A percentile compares a stretch with the other conserved stretches of the same genome.
Conservation (phyloP, 2,888 invertebrate genomes). For the Fissipunctia ypsillon region DNA sequence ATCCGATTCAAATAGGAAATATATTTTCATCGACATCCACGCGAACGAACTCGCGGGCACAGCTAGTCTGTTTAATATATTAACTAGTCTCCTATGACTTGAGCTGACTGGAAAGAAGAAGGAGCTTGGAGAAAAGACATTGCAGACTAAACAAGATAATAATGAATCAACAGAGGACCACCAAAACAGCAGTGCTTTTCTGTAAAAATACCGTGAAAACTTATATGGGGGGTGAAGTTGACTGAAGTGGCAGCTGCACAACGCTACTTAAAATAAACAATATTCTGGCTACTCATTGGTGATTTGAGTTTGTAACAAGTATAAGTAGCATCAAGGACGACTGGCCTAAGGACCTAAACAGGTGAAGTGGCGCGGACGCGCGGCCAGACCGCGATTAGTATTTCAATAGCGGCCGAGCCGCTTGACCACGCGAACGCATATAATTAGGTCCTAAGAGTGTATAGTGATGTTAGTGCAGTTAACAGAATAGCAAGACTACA, state of each 20-base stretch:
- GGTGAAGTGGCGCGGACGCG: too few species aligned
- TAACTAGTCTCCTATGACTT: not conserved
- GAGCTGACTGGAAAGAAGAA: not conserved
- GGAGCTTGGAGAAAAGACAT: not conserved
- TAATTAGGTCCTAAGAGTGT: too few species aligned
- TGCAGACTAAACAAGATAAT: not conserved
- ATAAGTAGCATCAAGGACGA: too few species aligned
- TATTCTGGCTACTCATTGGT: not conserved
- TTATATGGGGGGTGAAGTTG: not conserved
- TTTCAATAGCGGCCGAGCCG: too few species aligned
- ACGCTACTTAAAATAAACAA: not conserved
- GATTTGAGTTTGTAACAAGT: not conserved
- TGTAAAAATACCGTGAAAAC: not conserved
- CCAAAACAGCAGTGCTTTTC: not conserved
- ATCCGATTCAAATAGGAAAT: too few species aligned
- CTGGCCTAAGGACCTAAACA: too few species aligned
- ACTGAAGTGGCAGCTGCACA: not conserved
- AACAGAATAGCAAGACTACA: not conserved
- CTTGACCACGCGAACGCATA: too few species aligned
- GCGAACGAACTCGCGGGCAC: too few species aligned
- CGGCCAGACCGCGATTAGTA: too few species aligned
- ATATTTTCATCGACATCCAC: too few species aligned
- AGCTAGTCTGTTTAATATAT: too few species aligned
- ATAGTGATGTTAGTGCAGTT: too few species aligned
- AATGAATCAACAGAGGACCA: not conserved